These are phyloP conservation scores for Lepidurus couesii DNA, from an alignment of 1,140 invertebrate species.

Conservation along the genomic window DNA sequence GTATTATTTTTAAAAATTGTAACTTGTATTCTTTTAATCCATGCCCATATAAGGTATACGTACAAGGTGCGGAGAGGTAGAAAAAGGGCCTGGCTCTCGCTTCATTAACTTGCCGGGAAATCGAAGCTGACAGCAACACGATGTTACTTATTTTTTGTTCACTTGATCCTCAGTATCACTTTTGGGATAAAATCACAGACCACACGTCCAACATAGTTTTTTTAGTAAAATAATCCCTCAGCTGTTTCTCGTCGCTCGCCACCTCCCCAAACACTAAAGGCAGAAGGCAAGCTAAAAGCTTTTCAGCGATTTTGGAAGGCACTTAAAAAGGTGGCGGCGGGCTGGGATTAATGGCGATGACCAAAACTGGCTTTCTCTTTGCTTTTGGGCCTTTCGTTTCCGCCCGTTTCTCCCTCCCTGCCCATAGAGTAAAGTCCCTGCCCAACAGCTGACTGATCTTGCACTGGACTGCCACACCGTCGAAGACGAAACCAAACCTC, in stretches of 20 bases:
- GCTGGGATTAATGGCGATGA: conserved; percentile 13
- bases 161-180: not conserved
- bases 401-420: not conserved
- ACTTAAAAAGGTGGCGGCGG: not conserved
- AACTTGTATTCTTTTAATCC: not conserved
- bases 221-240: conserved; percentile 3
- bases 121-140: conserved; percentile 3
- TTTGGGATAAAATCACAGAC: not conserved
- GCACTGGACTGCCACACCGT: not conserved
- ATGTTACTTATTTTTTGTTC: not conserved
- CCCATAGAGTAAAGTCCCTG: no score
- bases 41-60: not conserved
- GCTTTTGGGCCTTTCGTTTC: conserved; percentile 3
- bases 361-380: conserved; percentile 19
- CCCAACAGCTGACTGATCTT: not conserved
- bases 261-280: not conserved
- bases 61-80: not conserved
- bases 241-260: conserved; percentile 12
- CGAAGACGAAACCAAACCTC: not conserved
- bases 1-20: not conserved
- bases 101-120: conserved; percentile 2
- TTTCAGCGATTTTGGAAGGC: conserved; percentile 1
- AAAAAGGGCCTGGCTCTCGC: not conserved
- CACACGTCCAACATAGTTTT: not conserved
- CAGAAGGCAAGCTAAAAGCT: conserved; percentile 1